phyloP scores from a whole-genome alignment of 2,888 invertebrate genomes.

The Agriopis marginaria region DNA sequence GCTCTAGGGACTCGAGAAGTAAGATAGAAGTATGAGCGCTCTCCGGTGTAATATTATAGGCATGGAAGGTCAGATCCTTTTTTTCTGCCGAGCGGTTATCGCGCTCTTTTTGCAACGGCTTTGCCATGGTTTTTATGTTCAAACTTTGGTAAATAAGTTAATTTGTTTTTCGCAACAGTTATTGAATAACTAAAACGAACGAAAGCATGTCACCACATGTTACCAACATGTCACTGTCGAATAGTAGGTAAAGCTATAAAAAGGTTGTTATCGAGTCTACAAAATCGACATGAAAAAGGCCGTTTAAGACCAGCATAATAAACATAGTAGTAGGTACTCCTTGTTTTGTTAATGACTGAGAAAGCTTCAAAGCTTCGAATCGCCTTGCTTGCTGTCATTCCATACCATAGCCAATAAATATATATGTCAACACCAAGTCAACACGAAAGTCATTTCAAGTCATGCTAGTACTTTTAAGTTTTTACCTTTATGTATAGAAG shows the following conservation, averaged over 20 bases:
- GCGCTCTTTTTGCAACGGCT: constrained; percentile 76
- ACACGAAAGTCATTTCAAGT: constrained; percentile 24
- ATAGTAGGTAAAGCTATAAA: neutral
- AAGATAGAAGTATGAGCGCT: constrained; percentile 79
- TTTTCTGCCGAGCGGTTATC: constrained; percentile 79
- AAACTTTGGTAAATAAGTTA: neutral
- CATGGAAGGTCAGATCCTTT: constrained; percentile 74
- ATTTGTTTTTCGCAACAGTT: neutral
- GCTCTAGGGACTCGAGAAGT: constrained; percentile 72
- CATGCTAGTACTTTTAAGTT: constrained; percentile 53
- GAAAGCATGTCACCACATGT: too few species aligned
- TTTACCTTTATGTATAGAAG: constrained; percentile 72
- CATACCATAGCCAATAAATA: constrained; percentile 24
- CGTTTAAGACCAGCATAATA: too few species aligned
- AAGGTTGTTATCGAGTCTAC: neutral
- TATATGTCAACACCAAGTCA: constrained; percentile 27
- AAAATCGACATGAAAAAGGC: neutral
- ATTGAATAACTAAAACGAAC: too few species aligned
- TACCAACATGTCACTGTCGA: neutral
- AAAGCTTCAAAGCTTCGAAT: neutral
- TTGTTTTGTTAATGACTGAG: too few species aligned
- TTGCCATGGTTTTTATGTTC: constrained; percentile 57
- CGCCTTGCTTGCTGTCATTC: neutral
- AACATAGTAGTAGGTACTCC: too few species aligned
- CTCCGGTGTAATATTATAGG: constrained; percentile 76